phyloP scores from a whole-genome alignment of 1,140 invertebrate species.

The Goniozus legneri region DNA sequence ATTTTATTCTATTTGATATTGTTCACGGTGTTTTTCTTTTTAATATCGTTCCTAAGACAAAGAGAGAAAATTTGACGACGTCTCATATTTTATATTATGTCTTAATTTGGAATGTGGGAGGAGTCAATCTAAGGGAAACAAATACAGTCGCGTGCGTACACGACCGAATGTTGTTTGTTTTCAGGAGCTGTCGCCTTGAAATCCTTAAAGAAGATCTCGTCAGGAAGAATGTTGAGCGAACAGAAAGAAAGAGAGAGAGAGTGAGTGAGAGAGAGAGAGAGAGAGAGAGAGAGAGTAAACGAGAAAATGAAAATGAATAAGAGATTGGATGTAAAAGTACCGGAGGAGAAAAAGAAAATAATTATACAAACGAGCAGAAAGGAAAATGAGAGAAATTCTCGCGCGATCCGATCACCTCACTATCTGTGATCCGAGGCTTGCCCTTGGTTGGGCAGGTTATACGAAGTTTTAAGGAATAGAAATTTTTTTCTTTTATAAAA shows the following conservation, averaged over 20 bases:
- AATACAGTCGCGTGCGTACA: slow-evolving; percentile 33
- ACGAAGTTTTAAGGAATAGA: no score
- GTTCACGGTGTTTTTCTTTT: no score
- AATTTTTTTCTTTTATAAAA: no score
- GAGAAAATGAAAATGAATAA: slow-evolving; percentile 7
- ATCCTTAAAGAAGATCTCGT: slow-evolving; percentile 42
- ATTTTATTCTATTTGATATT: no score
- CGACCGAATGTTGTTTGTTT: slow-evolving; percentile 49
- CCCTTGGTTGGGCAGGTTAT: slow-evolving; percentile 6
- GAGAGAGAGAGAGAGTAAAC: slow-evolving; percentile 7
- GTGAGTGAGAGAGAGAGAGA: slow-evolving; percentile 4
- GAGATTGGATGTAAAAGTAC: no score
- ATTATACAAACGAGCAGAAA: slow-evolving; percentile 19
- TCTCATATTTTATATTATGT: no score
- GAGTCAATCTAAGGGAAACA: not conserved
- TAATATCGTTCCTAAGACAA: no score
- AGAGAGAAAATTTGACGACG: no score
- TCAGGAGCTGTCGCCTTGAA: slow-evolving; percentile 57
- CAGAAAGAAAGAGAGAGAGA: slow-evolving; percentile 6
- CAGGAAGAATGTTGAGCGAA: slow-evolving; percentile 28
- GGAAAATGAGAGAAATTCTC: slow-evolving; percentile 34
- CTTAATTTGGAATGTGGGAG: not conserved
- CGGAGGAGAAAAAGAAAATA: slow-evolving; percentile 13
- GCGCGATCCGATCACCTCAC: slow-evolving; percentile 52
- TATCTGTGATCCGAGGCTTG: slow-evolving; percentile 52